Conservation (phyloP, 2,113 vertebrate species). For the Egretta garzetta region DNA sequence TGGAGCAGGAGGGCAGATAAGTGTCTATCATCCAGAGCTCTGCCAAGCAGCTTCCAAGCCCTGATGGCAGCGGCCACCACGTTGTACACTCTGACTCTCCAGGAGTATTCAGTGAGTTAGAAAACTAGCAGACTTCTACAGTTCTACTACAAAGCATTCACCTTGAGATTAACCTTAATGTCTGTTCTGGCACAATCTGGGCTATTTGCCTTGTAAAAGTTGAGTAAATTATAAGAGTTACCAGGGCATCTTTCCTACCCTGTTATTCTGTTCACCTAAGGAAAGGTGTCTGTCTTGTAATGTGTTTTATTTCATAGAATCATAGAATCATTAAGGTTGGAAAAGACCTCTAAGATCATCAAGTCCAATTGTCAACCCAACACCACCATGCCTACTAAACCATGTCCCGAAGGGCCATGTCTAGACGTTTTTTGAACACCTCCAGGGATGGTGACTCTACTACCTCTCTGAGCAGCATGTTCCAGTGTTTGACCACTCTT, state of each 20-base stretch:
- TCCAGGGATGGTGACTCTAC: no score
- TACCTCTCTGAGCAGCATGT: no score
- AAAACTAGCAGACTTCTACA: not conserved
- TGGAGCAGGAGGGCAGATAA: not conserved
- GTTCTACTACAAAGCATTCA: not conserved
- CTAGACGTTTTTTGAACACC: no score
- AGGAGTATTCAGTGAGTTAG: not conserved
- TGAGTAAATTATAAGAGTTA: not conserved
- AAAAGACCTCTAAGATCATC: no score
- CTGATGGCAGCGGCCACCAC: accelerated
- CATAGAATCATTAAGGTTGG: no score
- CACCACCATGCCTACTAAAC: no score
- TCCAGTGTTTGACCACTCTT: no score
- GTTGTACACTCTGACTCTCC: accelerated
- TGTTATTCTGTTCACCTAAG: not conserved
- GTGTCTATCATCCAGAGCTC: not conserved
- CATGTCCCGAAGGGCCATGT: no score
- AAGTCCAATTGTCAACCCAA: no score
- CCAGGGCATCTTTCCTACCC: not conserved
- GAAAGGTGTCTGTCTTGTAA: not conserved
- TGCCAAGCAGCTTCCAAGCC: not conserved
- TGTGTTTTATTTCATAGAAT: not conserved
- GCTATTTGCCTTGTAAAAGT: not conserved
- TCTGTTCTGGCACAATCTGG: not conserved
- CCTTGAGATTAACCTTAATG: not conserved